A percentile compares a stretch with the other conserved stretches of the same genome.
Evolutionary conservation across 2,797 vertebrate genomes (phyloP).

Genomic region (Peromyscus eremicus): DNA sequence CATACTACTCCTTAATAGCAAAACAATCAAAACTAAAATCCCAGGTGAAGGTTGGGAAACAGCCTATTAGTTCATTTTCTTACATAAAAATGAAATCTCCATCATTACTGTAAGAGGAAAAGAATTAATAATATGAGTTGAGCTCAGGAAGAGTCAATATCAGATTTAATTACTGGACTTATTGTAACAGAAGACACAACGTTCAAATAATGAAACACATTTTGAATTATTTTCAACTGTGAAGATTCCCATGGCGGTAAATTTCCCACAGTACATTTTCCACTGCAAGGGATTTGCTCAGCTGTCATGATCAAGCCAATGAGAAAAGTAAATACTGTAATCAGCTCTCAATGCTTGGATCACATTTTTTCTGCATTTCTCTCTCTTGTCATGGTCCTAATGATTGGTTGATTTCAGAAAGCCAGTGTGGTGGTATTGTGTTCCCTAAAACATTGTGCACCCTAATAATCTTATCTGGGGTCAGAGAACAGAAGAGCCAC

Average conservation of each 20-base stretch:
- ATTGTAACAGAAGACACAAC: conserved; percentile 54
- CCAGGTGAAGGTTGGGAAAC: not conserved
- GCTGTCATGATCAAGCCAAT: not conserved
- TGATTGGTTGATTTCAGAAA: conserved; percentile 15
- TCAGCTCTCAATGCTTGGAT: not conserved
- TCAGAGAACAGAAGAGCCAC: too few species aligned
- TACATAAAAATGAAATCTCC: conserved; percentile 41
- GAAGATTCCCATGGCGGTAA: not conserved
- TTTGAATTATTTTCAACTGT: not conserved
- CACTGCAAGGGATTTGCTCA: conserved; percentile 28
- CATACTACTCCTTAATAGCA: conserved; percentile 13
- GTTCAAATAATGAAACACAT: conserved; percentile 20
- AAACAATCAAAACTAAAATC: conserved; percentile 47
- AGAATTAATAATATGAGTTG: conserved; percentile 40
- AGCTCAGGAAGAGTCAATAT: not conserved
- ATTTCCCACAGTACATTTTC: conserved; percentile 40
- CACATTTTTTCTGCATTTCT: conserved; percentile 28
- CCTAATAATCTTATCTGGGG: too few species aligned
- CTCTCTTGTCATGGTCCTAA: not conserved
- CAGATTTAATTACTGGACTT: conserved; percentile 53
- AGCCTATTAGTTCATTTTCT: conserved; percentile 10
- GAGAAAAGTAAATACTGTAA: not conserved
- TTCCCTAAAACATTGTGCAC: too few species aligned
- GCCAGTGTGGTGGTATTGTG: not conserved
- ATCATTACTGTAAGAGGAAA: conserved; percentile 27